Evolutionary conservation across 2,888 invertebrate species (phyloP).

Genomic region (Phyllotreta striolata): DNA sequence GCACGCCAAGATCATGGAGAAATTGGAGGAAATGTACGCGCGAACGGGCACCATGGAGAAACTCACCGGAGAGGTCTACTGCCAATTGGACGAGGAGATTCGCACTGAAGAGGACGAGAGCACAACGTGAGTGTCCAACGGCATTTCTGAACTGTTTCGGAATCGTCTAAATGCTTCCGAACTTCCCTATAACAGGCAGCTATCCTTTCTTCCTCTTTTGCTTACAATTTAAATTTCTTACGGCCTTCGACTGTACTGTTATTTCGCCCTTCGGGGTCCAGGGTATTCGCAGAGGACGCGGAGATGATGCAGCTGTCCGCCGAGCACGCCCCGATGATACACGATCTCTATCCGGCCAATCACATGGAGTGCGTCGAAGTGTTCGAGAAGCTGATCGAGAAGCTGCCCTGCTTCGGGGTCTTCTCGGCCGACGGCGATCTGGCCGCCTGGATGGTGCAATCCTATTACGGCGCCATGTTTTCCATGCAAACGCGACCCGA

Average conservation of each 20-base stretch:
- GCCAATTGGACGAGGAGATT: constrained; percentile 70
- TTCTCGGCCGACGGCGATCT: constrained; percentile 75
- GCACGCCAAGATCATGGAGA: constrained; percentile 80
- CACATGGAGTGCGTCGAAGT: constrained; percentile 87
- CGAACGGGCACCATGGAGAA: constrained; percentile 72
- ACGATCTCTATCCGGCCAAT: constrained; percentile 87
- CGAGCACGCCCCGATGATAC: constrained; percentile 82
- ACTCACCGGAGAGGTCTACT: constrained; percentile 82
- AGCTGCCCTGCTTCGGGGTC: constrained; percentile 82
- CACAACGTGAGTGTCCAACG: constrained; percentile 66
- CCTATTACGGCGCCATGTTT: constrained; percentile 91
- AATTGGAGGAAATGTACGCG: constrained; percentile 76
- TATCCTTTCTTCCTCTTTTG: too few relatives aligned
- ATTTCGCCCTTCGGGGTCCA: constrained; percentile 36
- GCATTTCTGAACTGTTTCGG: too few relatives aligned
- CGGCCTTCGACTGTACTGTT: too few relatives aligned
- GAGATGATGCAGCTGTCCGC: constrained; percentile 78
- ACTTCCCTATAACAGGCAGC: too few relatives aligned
- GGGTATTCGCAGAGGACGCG: constrained; percentile 67
- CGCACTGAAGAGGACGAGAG: constrained; percentile 63
- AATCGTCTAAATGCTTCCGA: too few relatives aligned
- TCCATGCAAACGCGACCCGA: constrained; percentile 81
- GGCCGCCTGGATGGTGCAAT: constrained; percentile 92
- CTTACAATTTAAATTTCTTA: too few relatives aligned
- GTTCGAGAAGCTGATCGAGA: constrained; percentile 80